Percentiles rank a stretch among this genome's conserved stretches.
These are phyloP conservation scores for Pomatostomus ruficeps DNA, from an alignment of 2,113 vertebrate species.

Conservation along the genomic window DNA sequence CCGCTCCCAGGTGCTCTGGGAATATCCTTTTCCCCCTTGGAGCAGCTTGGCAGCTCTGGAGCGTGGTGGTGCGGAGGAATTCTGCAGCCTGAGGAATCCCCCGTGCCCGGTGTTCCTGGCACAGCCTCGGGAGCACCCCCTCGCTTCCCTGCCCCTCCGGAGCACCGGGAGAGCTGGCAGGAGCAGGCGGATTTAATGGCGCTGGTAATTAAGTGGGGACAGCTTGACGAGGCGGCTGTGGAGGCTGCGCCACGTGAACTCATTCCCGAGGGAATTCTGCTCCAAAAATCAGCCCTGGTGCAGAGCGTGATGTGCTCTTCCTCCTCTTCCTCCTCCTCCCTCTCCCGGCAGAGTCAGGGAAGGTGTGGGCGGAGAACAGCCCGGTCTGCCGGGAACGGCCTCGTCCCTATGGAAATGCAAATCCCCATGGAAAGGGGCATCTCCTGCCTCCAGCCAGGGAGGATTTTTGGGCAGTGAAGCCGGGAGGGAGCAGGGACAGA, in stretches of 20 bases:
- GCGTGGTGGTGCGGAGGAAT: background rate
- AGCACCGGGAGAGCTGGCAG: background rate
- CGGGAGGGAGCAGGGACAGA: background rate
- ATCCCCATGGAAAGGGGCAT: accelerated
- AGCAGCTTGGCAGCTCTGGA: background rate
- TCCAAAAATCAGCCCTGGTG: background rate
- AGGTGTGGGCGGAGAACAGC: background rate
- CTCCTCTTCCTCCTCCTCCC: background rate
- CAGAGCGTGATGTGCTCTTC: background rate
- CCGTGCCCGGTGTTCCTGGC: accelerated
- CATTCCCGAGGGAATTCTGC: background rate
- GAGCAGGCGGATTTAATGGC: background rate
- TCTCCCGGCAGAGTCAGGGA: background rate
- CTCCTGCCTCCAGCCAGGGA: background rate
- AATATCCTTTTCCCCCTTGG: background rate
- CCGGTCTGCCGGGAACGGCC: background rate
- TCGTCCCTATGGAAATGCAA: background rate
- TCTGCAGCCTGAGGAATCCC: background rate
- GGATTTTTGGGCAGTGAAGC: background rate
- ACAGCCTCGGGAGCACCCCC: background rate
- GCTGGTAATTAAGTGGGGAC: background rate
- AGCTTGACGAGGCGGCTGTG: background rate
- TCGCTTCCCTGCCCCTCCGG: background rate
- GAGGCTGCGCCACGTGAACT: background rate
- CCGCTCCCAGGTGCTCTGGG: background rate